Base-by-base conservation (phyloP, 1,140 invertebrate species). In the Pseudoatta argentina region DNA sequence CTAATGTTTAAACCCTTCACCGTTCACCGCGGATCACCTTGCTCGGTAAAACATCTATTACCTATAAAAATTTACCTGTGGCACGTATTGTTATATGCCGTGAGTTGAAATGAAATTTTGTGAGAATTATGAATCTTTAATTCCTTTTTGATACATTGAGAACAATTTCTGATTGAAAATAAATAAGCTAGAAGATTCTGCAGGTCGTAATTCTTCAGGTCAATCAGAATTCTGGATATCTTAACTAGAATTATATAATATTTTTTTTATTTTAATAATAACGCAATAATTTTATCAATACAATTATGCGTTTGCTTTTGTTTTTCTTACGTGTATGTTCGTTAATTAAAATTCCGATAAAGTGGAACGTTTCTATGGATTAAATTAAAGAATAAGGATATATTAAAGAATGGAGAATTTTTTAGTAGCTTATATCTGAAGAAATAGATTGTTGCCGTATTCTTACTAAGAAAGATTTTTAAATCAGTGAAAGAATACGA, bases 1-100 rank as follows among this genome's bases (percentile, higher is more conserved):
- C 85, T 93, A 93, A 94, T 93, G 92, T 94, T 93, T 93, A 92
- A 94, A 89, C 81, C 85, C 69, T 90, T 88, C 61, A n/a, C 55
- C 63, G 79, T 66, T 69, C 77, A 78, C 69, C 76, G 64, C 64
- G 85, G 76, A 82, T 89, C 85, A 72, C 63, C 89, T 75, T 81
- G 55, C 69, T 73, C 21, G 55, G 24, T 83, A 75, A 81, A 83
- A 83, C 24, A 48, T 81, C 27, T 55, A 81, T 63, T 83, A 73
- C 18, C 67, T 61, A 7, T 61, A 83, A 83, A 72, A 83, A 83
- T 83, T 83, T 83, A 16, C n/a, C 3, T 39, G 12, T 24, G 4
- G 2, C 24, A n/a, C 3, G n/a, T 12, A 61, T 67, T 55, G 63
- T 55, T 53, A 55, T 18, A 16, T 1, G 5, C 24, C 44, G n/a